A percentile compares a stretch with the other conserved stretches of the same genome.
These are phyloP conservation scores for Poeciliopsis turrubarensis DNA, from an alignment of 2,113 vertebrate species.

Conservation along the genomic window DNA sequence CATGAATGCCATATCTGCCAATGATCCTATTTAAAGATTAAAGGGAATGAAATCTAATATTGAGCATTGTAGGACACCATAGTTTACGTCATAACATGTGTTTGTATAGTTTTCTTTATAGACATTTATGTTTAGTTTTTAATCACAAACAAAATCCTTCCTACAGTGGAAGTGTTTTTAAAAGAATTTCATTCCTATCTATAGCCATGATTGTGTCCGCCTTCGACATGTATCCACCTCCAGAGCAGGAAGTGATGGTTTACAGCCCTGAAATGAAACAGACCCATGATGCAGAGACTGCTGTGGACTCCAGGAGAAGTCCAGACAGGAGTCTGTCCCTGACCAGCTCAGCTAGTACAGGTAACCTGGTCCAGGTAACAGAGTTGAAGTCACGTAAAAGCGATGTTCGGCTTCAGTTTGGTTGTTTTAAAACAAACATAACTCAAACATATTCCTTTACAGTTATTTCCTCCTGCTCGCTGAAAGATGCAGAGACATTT, in stretches of 20 bases:
- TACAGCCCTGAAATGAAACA: constrained; percentile 7
- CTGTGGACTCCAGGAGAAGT: constrained; percentile 5
- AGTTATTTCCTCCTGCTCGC: constrained; percentile 70
- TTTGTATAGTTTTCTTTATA: no score
- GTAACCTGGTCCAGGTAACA: constrained; percentile 80
- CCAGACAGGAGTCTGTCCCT: constrained; percentile 33
- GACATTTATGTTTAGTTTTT: neutral
- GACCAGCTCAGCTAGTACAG: constrained; percentile 68
- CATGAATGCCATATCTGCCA: no score
- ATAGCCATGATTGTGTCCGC: constrained; percentile 77
- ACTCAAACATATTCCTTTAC: neutral
- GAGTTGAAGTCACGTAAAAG: neutral
- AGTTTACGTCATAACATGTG: no score
- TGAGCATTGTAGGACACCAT: no score
- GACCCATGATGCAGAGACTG: neutral
- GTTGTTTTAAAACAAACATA: neutral
- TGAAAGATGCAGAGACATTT: constrained; percentile 59
- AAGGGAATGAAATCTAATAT: no score
- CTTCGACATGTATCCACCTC: constrained; percentile 83
- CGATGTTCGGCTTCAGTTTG: neutral
- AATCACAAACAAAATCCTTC: neutral
- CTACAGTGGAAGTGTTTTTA: neutral
- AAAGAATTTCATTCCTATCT: constrained; percentile 4
- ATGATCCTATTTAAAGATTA: no score
- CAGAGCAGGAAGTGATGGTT: neutral